These are phyloP conservation scores for Lithophane semibrunnea DNA, from an alignment of 2,888 invertebrate genomes.

Conservation along the genomic window DNA sequence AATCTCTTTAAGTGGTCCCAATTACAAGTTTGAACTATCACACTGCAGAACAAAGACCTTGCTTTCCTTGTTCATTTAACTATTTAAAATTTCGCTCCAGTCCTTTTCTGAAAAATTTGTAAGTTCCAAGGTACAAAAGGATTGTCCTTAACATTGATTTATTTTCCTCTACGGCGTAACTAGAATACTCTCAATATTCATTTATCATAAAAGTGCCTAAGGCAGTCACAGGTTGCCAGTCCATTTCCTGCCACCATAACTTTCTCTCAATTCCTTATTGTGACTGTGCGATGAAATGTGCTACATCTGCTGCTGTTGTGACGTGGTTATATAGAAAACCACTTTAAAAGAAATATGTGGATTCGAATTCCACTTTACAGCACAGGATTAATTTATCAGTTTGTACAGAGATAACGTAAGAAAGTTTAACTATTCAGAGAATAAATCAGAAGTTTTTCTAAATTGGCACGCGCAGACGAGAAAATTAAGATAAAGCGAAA, in stretches of 20 bases:
- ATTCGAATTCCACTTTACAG: not conserved
- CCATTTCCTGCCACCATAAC: constrained; percentile 27
- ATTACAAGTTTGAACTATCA: not conserved
- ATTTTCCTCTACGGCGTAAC: constrained; percentile 21
- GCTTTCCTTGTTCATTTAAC: not conserved
- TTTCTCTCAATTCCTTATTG: constrained; percentile 37
- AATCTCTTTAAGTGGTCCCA: too few species aligned
- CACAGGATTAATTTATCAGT: constrained; percentile 1
- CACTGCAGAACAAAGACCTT: constrained; percentile 18
- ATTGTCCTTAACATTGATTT: constrained; percentile 18
- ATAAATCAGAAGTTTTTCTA: not conserved
- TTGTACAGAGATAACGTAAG: not conserved
- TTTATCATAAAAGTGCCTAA: constrained; percentile 42
- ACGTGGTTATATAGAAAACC: not conserved
- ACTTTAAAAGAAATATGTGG: not conserved
- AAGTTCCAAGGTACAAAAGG: not conserved
- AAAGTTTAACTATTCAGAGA: not conserved
- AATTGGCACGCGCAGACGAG: not conserved
- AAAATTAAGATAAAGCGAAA: constrained; percentile 11
- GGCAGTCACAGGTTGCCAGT: constrained; percentile 42
- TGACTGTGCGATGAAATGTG: constrained; percentile 31
- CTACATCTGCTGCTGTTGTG: constrained; percentile 2
- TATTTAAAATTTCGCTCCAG: too few species aligned
- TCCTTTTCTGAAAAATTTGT: not conserved
- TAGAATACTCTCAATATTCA: constrained; percentile 35